phyloP scores from a whole-genome alignment of 2,888 invertebrate genomes.

The Andrena dorsata region DNA sequence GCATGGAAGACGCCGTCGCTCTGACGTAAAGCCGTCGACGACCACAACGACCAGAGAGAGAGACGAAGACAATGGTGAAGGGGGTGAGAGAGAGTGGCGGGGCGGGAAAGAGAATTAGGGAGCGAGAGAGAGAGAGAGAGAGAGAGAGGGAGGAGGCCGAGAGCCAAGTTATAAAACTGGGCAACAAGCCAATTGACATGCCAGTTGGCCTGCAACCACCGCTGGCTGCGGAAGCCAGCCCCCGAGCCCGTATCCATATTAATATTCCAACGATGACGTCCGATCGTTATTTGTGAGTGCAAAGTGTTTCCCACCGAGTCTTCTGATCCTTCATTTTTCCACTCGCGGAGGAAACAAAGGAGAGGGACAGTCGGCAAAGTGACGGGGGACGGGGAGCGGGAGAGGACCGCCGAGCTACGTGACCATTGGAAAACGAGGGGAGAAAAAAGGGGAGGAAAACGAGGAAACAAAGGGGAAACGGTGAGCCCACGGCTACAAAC shows the following conservation, averaged over 20 bases:
- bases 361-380: constrained; percentile 19
- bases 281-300: constrained; percentile 80
- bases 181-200: constrained; percentile 85
- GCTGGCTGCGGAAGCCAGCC: constrained; percentile 80
- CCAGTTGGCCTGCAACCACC: constrained; percentile 83
- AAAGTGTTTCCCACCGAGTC: constrained; percentile 58
- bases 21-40: constrained; percentile 75
- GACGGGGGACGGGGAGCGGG: background rate
- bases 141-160: constrained; percentile 67
- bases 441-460: background rate
- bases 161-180: constrained; percentile 84
- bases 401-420: constrained; percentile 20
- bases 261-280: constrained; percentile 78
- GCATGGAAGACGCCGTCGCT: constrained; percentile 66
- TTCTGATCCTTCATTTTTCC: constrained; percentile 39
- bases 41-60: constrained; percentile 46
- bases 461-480: constrained; percentile 20
- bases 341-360: background rate
- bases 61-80: constrained; percentile 42
- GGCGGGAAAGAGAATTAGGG: constrained; percentile 43
- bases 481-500: constrained; percentile 7
- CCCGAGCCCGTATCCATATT: constrained; percentile 74
- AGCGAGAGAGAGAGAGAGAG: constrained; percentile 46
- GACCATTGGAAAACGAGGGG: constrained; percentile 12
- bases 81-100: constrained; percentile 29